These are phyloP conservation scores for Albula glossodonta DNA, from an alignment of 2,113 vertebrate genomes.

Conservation along the genomic window DNA sequence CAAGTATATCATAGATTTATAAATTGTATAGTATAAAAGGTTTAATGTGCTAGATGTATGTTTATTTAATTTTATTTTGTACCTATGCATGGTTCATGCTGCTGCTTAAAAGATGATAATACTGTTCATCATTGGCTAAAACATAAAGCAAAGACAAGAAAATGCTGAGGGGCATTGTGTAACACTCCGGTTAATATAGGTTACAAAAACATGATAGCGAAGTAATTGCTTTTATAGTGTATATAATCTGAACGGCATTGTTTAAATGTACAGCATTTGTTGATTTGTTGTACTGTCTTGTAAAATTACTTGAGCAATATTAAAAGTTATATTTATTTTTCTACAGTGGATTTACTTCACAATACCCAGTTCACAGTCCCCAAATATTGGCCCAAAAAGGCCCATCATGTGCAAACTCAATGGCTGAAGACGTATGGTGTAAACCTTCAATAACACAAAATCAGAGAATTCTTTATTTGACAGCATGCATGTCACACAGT, in stretches of 20 bases:
- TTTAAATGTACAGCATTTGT: not conserved
- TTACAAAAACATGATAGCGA: not conserved
- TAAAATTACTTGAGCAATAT: not conserved
- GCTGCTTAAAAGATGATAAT: not conserved
- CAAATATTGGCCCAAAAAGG: not conserved
- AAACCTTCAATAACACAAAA: not conserved
- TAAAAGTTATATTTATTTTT: constrained; percentile 30
- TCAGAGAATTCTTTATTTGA: not conserved
- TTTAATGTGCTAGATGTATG: not conserved
- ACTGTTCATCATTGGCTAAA: not conserved
- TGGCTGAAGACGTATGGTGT: not conserved
- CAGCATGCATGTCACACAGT: not conserved
- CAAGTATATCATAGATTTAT: not conserved
- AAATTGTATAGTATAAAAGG: not conserved
- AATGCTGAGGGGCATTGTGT: not conserved
- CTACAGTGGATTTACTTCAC: not conserved
- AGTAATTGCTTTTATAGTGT: not conserved
- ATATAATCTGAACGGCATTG: not conserved
- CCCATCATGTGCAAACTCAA: not conserved
- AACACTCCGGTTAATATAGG: constrained; percentile 12
- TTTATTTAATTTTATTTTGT: not conserved
- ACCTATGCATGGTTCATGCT: not conserved
- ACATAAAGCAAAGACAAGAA: not conserved
- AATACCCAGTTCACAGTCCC: not conserved
- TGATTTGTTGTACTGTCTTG: not conserved